Evolutionary conservation across 2,888 invertebrate species (phyloP).

Genomic region (Notodonta ziczac): DNA sequence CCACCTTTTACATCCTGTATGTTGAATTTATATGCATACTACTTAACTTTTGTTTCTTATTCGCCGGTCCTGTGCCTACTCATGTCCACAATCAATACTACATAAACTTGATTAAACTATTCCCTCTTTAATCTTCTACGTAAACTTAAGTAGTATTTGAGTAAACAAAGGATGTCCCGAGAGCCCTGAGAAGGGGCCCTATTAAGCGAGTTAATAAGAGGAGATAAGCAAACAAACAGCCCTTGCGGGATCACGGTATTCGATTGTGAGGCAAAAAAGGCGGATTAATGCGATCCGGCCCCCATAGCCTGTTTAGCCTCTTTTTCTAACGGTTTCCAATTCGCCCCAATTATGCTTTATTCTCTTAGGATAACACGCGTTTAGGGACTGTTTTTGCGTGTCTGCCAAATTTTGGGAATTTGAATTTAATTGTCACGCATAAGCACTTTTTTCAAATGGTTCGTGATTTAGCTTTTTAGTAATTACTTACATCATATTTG

Average conservation of each 20-base stretch:
- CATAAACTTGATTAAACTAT: not conserved
- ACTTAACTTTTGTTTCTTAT: too few species aligned
- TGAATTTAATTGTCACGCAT: too few species aligned
- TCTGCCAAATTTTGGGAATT: too few species aligned
- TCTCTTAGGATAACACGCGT: constrained; percentile 9
- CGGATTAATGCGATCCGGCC: constrained; percentile 36
- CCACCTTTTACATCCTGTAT: too few species aligned
- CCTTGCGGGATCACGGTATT: constrained; percentile 31
- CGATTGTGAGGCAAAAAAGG: constrained; percentile 37
- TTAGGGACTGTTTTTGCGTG: too few species aligned
- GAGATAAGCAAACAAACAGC: constrained; percentile 54
- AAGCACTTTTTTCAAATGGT: too few species aligned
- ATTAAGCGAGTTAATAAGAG: constrained; percentile 59
- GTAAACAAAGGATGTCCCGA: constrained; percentile 33
- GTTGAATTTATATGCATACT: too few species aligned
- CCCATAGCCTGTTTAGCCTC: constrained; percentile 34
- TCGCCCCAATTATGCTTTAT: constrained; percentile 32
- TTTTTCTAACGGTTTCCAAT: constrained; percentile 36
- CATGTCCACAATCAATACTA: too few species aligned
- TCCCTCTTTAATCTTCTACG: constrained; percentile 20
- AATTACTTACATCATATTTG: too few species aligned
- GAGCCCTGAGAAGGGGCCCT: constrained; percentile 44
- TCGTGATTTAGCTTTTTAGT: too few species aligned
- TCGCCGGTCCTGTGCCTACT: too few species aligned
- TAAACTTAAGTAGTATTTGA: constrained; percentile 15